Conservation (phyloP, 2,113 vertebrate genomes). For the Percina caprodes region DNA sequence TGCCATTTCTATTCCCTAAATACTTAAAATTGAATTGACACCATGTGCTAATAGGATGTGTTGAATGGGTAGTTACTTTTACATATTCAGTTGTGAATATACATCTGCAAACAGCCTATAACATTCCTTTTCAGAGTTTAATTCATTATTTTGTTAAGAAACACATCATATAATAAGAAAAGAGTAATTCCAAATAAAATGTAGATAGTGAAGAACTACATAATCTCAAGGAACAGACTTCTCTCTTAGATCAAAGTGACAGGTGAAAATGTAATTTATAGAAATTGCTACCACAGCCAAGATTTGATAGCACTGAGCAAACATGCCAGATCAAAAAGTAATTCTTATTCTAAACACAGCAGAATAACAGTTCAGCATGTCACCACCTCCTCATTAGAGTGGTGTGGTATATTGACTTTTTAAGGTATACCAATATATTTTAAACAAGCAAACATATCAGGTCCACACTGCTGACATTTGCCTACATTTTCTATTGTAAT, state of each 20-base stretch:
- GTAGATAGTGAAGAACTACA: not conserved
- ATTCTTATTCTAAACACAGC: slow-evolving; percentile 19
- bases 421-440: no score
- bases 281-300: slow-evolving; percentile 27
- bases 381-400: not conserved
- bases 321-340: slow-evolving; percentile 41
- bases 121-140: not conserved
- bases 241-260: slow-evolving; percentile 28
- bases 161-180: not conserved
- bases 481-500: no score
- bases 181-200: not conserved
- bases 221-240: slow-evolving; percentile 5
- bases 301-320: slow-evolving; percentile 27
- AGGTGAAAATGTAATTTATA: slow-evolving; percentile 42
- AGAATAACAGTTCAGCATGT: slow-evolving; percentile 27
- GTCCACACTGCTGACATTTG: no score
- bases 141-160: not conserved
- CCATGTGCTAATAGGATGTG: slow-evolving; percentile 14
- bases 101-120: not conserved
- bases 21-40: slow-evolving; percentile 21
- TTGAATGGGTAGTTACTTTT: slow-evolving; percentile 2
- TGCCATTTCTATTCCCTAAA: not conserved
- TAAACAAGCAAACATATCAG: no score
- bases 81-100: not conserved
- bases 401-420: no score